A percentile compares a stretch with the other conserved stretches of the same genome.
These are phyloP conservation scores for Meteorus cinctellus DNA, from an alignment of 2,888 invertebrate genomes.

Conservation along the genomic window DNA sequence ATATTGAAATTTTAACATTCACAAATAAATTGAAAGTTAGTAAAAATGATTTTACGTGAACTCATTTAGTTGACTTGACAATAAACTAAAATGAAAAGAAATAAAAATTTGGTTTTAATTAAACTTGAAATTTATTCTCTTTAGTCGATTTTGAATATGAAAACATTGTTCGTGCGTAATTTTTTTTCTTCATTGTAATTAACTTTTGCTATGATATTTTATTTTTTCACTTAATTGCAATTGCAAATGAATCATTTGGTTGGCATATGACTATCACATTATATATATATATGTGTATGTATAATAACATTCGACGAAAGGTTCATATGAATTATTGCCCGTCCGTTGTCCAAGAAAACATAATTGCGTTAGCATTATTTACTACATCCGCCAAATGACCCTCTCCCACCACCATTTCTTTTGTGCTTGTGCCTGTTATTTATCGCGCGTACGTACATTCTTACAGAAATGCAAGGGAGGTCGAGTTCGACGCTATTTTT, in stretches of 20 bases:
- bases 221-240: conserved; percentile 44
- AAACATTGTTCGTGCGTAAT: neutral
- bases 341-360: conserved; percentile 52
- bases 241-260: conserved; percentile 47
- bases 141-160: too few relatives aligned
- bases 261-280: conserved; percentile 39
- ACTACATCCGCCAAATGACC: conserved; percentile 56
- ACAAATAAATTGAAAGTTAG: too few relatives aligned
- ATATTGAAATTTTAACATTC: too few relatives aligned
- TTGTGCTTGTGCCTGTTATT: conserved; percentile 53
- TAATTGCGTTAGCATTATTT: conserved; percentile 65
- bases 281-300: neutral
- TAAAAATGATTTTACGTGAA: too few relatives aligned
- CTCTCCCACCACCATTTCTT: conserved; percentile 19
- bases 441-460: conserved; percentile 53
- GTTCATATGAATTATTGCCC: conserved; percentile 51
- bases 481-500: conserved; percentile 60
- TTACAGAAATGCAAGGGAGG: conserved; percentile 38
- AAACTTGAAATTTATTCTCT: neutral
- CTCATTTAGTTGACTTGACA: too few relatives aligned
- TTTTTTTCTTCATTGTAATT: neutral
- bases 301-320: conserved; percentile 46
- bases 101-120: neutral
- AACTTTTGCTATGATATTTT: conserved; percentile 23
- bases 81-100: too few relatives aligned